These are phyloP conservation scores for Melinaea marsaeus DNA, from an alignment of 2,888 invertebrate genomes.

Conservation along the genomic window DNA sequence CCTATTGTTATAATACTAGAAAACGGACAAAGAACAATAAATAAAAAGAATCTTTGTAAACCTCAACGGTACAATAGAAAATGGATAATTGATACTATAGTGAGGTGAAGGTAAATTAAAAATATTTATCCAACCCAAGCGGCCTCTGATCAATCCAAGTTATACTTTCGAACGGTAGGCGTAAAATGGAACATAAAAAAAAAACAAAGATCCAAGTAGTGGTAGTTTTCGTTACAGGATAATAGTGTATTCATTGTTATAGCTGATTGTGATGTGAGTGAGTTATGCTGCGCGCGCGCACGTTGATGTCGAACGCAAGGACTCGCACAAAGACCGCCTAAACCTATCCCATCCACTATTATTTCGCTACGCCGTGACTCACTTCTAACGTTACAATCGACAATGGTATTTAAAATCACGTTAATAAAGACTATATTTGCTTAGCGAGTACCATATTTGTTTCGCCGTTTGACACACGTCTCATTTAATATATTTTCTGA, in stretches of 20 bases:
- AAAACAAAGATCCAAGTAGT: constrained; percentile 24
- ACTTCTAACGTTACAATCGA: background rate
- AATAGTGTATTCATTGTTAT: constrained; percentile 63
- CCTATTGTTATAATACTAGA: background rate
- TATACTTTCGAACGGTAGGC: background rate
- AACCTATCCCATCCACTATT: constrained; percentile 12
- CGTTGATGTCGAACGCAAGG: constrained; percentile 65
- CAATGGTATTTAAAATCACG: background rate
- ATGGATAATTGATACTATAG: too few species aligned
- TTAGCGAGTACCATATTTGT: constrained; percentile 1
- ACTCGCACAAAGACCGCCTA: constrained; percentile 31
- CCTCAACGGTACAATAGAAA: too few species aligned
- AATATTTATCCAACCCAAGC: background rate
- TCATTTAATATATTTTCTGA: background rate
- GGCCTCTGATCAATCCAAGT: background rate
- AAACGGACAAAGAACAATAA: constrained; percentile 3
- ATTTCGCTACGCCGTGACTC: constrained; percentile 10
- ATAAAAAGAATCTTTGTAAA: background rate
- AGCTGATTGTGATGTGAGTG: constrained; percentile 65
- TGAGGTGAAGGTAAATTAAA: background rate
- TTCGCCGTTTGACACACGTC: constrained; percentile 1
- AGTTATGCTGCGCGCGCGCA: constrained; percentile 48
- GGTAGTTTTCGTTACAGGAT: constrained; percentile 38
- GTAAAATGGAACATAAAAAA: constrained; percentile 24
- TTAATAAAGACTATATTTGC: constrained; percentile 9